Conservation (phyloP, 1,140 invertebrate species). For the Metopolophium dirhodum region DNA sequence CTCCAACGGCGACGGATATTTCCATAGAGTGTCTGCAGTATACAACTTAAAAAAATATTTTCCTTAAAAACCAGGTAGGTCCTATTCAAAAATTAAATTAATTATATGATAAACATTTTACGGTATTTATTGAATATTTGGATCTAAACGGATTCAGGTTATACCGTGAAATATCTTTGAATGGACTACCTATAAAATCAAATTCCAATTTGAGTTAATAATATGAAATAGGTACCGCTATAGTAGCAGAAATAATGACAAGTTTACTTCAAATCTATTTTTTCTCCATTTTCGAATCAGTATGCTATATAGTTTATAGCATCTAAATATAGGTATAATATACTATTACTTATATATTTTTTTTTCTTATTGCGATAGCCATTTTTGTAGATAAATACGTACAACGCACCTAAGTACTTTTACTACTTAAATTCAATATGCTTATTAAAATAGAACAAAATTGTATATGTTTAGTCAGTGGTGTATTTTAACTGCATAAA, state of each 20-base stretch:
- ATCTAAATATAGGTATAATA: background rate
- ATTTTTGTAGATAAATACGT: background rate
- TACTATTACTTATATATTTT: background rate
- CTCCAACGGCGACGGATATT: background rate
- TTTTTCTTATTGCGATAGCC: background rate
- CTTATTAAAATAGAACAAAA: too few relatives aligned
- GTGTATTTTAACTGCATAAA: too few relatives aligned
- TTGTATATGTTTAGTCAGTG: too few relatives aligned
- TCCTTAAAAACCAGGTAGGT: background rate
- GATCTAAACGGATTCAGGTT: background rate
- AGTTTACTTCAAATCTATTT: background rate
- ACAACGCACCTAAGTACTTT: background rate
- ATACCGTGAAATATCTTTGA: constrained; percentile 21
- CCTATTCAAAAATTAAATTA: background rate
- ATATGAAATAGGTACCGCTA: background rate
- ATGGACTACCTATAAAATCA: background rate
- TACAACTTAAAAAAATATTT: background rate
- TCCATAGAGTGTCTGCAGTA: too few relatives aligned
- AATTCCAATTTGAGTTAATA: background rate
- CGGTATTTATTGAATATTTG: background rate
- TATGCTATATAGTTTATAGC: background rate
- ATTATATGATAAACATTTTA: background rate
- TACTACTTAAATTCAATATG: too few relatives aligned
- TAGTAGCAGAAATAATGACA: background rate
- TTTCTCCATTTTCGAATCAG: background rate